Conservation (phyloP, 2,888 invertebrate genomes). For the Polydrusus cervinus region DNA sequence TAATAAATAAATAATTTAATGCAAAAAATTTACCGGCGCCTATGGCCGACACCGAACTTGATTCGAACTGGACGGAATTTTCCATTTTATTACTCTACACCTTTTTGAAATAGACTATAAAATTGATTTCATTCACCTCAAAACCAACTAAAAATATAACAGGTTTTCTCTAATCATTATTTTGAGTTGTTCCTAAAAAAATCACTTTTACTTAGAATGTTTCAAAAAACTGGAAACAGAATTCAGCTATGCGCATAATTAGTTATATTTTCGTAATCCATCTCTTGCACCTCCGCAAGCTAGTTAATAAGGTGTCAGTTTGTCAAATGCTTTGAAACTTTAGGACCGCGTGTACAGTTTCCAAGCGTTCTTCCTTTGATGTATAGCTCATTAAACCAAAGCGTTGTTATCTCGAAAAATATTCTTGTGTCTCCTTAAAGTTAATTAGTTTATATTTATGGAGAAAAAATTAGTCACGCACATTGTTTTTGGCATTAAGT, state of each 20-base stretch:
- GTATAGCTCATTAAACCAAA: constrained; percentile 48
- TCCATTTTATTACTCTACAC: too few species aligned
- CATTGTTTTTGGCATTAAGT: neutral
- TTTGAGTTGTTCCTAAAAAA: neutral
- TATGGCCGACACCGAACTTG: too few species aligned
- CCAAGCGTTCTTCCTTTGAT: constrained; percentile 40
- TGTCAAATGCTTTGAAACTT: constrained; percentile 45
- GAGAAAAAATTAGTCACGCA: constrained; percentile 22
- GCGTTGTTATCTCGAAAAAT: constrained; percentile 46
- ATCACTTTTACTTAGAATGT: neutral
- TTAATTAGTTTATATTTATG: constrained; percentile 27
- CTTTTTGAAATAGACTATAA: too few species aligned
- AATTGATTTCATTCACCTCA: too few species aligned
- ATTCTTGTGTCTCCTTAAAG: constrained; percentile 5
- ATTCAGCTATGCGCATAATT: constrained; percentile 42
- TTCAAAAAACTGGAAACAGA: neutral
- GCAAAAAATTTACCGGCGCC: too few species aligned
- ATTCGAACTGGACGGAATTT: too few species aligned
- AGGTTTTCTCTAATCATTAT: too few species aligned
- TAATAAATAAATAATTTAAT: too few species aligned
- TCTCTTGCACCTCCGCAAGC: constrained; percentile 27
- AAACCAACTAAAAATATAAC: too few species aligned
- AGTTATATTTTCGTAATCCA: constrained; percentile 34
- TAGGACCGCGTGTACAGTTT: constrained; percentile 38
- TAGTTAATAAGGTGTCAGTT: constrained; percentile 49